phyloP scores from a whole-genome alignment of 2,888 invertebrate genomes.

The Sesia bembeciformis region DNA sequence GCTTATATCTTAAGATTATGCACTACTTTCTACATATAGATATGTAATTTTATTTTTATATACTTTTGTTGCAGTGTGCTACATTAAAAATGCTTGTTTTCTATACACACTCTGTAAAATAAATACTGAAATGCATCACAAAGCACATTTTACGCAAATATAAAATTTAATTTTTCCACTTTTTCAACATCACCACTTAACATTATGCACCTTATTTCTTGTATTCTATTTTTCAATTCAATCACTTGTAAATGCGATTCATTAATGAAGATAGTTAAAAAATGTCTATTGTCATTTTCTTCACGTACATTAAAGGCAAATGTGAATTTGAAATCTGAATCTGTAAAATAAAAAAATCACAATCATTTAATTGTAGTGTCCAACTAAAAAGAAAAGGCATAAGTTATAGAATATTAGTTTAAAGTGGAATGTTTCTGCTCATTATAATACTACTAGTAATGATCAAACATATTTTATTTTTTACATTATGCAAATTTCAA shows the following conservation, averaged over 20 bases:
- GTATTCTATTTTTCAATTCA: constrained; percentile 26
- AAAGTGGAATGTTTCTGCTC: too few species aligned
- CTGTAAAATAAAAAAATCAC: constrained; percentile 18
- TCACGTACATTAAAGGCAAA: constrained; percentile 12
- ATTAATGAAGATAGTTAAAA: constrained; percentile 15
- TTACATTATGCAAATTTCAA: too few species aligned
- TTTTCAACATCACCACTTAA: constrained; percentile 35
- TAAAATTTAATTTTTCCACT: constrained; percentile 28
- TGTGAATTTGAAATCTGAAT: constrained; percentile 18
- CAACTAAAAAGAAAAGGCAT: too few species aligned
- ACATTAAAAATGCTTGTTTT: neutral
- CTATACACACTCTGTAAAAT: constrained; percentile 10
- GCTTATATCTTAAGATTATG: too few species aligned
- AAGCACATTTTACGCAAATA: constrained; percentile 5
- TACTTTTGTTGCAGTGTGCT: too few species aligned
- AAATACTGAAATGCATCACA: neutral
- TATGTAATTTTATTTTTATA: too few species aligned
- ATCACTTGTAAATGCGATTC: constrained; percentile 18
- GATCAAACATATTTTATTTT: too few species aligned
- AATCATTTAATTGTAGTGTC: too few species aligned
- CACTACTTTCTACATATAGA: too few species aligned
- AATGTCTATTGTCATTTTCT: neutral
- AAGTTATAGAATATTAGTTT: too few species aligned
- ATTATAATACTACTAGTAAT: too few species aligned
- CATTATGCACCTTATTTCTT: constrained; percentile 33